Base-by-base conservation (phyloP, 2,888 invertebrate genomes). In the Barypeithes pellucidus region DNA sequence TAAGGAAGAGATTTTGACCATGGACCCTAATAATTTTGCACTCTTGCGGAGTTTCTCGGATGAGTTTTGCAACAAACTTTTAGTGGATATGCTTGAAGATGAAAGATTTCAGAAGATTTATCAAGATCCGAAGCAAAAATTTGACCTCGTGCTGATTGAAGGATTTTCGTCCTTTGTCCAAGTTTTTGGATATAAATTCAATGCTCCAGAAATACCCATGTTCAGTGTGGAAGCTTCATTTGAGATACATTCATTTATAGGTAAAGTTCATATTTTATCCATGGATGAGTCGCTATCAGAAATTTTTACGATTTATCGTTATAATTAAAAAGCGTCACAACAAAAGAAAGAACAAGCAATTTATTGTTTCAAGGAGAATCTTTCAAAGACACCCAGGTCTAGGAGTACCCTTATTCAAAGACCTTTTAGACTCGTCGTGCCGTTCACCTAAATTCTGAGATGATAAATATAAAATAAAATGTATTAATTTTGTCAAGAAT, bases 101-200 rank as follows among this genome's bases (percentile, higher is more conserved):
- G 18, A 50, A 50, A 20, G 22, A 22, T 50, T 50, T 16, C 20
- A 50, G 11, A 22, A 50, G 12, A 50, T 50, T 12, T 50, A 50
- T 12, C 9, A 20, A 11, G 22, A 50, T 16, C 50, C 50, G 3
- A 20, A 20, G 9, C 20, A 50, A 50, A 50, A 50, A 50, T 50
- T 50, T 22, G 50, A 50, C 12, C 22, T 50, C 0, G 50, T 22
- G 3, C n/a, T 22, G 2, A 12, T 22, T 2, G 22, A 22, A 22
- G 50, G 50, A 3, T 12, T 12, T 11, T 50, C 22, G n/a, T 11
- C 50, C 3, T 22, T 50, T 22, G 7, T 1, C 8, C 45, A 47
- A 47, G 50, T 22, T 1, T 36, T 8, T 22, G 50, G 50, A 12
- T 50, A 50, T 22, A 50, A 22, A 12, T 22, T 22, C 12, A 8